These are phyloP conservation scores for Siderastrea siderea DNA, from an alignment of 92 coral and sea anemone species.

Conservation along the genomic window DNA sequence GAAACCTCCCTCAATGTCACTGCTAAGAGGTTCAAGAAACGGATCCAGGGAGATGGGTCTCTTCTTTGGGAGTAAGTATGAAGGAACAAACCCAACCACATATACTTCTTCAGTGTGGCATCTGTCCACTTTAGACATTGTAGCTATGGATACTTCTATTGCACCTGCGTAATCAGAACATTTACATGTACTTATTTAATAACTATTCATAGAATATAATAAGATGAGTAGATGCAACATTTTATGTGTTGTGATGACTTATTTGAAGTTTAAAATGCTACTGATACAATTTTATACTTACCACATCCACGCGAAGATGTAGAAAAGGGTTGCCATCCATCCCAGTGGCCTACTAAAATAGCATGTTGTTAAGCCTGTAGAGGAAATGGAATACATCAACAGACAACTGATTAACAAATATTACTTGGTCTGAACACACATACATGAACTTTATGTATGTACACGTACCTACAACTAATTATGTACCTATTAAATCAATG, in stretches of 20 bases:
- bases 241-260: neutral
- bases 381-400: neutral
- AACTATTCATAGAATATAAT: no score
- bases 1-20: conserved; percentile 57
- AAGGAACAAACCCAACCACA: conserved; percentile 70
- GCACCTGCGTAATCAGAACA: conserved; percentile 41
- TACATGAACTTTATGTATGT: neutral
- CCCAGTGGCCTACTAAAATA: conserved; percentile 56
- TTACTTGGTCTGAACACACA: neutral
- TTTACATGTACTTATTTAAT: no score
- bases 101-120: conserved; percentile 55
- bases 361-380: neutral
- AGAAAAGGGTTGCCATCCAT: conserved; percentile 70
- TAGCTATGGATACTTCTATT: conserved; percentile 61
- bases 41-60: conserved; percentile 49
- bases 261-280: neutral
- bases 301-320: conserved; percentile 49
- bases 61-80: conserved; percentile 50
- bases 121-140: conserved; percentile 58
- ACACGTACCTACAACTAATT: neutral
- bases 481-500: neutral
- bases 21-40: conserved; percentile 61
- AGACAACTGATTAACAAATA: neutral
- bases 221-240: neutral
- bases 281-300: neutral